Conservation (phyloP, 2,888 invertebrate genomes). For the Eurytoma californica region DNA sequence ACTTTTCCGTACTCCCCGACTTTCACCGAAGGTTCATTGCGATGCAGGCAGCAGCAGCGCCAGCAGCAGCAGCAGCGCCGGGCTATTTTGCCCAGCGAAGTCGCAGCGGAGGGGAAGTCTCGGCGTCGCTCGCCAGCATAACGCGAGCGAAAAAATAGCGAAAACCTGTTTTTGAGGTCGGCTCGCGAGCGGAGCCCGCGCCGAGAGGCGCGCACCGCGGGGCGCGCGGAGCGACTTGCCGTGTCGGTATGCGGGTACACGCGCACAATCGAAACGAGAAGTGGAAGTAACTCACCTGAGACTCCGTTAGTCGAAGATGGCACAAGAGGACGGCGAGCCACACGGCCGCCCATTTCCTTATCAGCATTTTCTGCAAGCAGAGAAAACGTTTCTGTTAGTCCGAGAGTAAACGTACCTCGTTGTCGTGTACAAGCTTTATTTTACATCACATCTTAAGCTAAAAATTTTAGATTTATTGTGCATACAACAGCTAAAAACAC, state of each 20-base stretch:
- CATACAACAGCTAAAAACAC: background rate
- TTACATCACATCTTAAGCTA: background rate
- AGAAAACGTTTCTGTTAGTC: slow-evolving; percentile 18
- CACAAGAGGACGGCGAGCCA: slow-evolving; percentile 82
- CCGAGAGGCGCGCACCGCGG: background rate
- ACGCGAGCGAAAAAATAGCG: slow-evolving; percentile 48
- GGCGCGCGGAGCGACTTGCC: background rate
- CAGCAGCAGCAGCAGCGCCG: background rate
- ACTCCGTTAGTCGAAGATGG: slow-evolving; percentile 77
- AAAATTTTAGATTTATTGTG: background rate
- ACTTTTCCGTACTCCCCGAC: no score
- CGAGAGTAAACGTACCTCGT: background rate
- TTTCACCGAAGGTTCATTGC: no score
- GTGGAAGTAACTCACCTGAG: slow-evolving; percentile 78
- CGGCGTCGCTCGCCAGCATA: slow-evolving; percentile 10
- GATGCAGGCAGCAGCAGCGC: no score
- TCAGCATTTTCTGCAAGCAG: slow-evolving; percentile 84
- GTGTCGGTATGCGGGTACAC: slow-evolving; percentile 1
- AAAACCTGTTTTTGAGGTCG: slow-evolving; percentile 52
- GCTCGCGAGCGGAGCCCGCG: slow-evolving; percentile 15
- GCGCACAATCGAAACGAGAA: slow-evolving; percentile 14
- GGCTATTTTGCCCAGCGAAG: background rate
- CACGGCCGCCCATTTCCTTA: slow-evolving; percentile 83
- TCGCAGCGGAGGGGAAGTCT: background rate
- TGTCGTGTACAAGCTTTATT: background rate